Evolutionary conservation across 2,797 vertebrate species (phyloP).

Genomic region (Sylvia borin): DNA sequence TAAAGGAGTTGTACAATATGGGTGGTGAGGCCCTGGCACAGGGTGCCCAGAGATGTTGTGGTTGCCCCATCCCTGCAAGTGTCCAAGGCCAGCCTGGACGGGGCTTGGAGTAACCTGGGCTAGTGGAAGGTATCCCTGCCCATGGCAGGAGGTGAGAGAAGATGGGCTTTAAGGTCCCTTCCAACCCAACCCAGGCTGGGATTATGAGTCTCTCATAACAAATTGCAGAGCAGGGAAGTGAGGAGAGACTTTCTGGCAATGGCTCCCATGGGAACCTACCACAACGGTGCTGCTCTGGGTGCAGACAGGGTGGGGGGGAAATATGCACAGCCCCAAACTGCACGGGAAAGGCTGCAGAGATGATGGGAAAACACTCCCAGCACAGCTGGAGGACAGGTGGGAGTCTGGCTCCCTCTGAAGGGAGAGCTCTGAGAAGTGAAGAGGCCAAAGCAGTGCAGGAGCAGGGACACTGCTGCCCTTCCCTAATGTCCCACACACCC

Average conservation of each 20-base stretch:
- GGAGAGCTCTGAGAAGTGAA: neutral
- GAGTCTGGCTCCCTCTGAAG: neutral
- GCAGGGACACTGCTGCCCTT: neutral
- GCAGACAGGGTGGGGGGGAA: neutral
- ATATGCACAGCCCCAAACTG: neutral
- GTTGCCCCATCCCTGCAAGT: neutral
- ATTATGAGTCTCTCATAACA: neutral
- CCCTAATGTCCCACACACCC: neutral
- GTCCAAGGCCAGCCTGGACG: accelerated
- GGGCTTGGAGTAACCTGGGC: neutral
- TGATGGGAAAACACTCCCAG: neutral
- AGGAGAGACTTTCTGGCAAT: neutral
- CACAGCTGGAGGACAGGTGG: neutral
- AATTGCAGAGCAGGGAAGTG: neutral
- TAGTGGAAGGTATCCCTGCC: neutral
- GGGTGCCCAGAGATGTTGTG: neutral
- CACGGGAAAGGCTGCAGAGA: neutral
- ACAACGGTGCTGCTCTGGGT: accelerated
- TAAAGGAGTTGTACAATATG: neutral
- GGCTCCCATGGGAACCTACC: neutral
- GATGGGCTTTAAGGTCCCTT: neutral
- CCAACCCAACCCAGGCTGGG: neutral
- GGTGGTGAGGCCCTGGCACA: neutral
- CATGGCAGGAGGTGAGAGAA: neutral
- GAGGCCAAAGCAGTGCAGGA: neutral